Percentiles rank a stretch among this genome's conserved stretches.
phyloP scores from a whole-genome alignment of 2,113 vertebrate genomes.

The Hippocampus guttulatus region DNA sequence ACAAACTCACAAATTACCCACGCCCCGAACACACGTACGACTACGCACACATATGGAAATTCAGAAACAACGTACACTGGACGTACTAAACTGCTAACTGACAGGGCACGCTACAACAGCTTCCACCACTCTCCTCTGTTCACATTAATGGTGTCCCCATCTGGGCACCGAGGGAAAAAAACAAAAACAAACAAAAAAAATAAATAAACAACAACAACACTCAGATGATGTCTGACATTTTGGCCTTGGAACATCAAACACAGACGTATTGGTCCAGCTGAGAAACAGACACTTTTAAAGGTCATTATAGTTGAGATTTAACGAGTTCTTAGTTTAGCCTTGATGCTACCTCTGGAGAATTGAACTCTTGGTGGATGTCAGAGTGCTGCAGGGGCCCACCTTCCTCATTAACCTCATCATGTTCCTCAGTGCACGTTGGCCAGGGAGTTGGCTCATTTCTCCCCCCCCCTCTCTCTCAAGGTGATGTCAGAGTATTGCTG shows the following conservation, averaged over 20 bases:
- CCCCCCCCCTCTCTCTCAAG: conserved; percentile 31
- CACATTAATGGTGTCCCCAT: conserved; percentile 37
- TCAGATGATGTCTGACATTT: conserved; percentile 28
- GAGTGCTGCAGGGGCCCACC: conserved; percentile 5
- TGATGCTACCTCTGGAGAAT: conserved; percentile 24
- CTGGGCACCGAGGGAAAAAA: conserved; percentile 12
- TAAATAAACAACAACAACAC: conserved; percentile 2
- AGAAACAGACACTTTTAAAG: conserved; percentile 17
- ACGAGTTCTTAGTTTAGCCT: conserved; percentile 24
- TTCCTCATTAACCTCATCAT: conserved; percentile 61
- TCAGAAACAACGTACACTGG: neutral
- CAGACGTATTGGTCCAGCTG: neutral
- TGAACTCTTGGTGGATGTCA: conserved; percentile 6
- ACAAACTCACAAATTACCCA: conserved; percentile 11
- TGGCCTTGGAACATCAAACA: conserved; percentile 16
- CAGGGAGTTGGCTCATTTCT: conserved; percentile 34
- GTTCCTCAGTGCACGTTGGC: conserved; percentile 25
- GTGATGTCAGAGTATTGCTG: conserved; percentile 57
- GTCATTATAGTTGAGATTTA: conserved; percentile 24
- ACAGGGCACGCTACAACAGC: conserved; percentile 25
- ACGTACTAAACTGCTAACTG: conserved; percentile 40
- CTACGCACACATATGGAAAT: neutral
- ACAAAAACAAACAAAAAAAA: too few species aligned
- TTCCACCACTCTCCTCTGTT: conserved; percentile 23
- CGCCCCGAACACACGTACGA: neutral